Evolutionary conservation across 2,113 vertebrate genomes (phyloP).

Genomic region (Zootoca vivipara): DNA sequence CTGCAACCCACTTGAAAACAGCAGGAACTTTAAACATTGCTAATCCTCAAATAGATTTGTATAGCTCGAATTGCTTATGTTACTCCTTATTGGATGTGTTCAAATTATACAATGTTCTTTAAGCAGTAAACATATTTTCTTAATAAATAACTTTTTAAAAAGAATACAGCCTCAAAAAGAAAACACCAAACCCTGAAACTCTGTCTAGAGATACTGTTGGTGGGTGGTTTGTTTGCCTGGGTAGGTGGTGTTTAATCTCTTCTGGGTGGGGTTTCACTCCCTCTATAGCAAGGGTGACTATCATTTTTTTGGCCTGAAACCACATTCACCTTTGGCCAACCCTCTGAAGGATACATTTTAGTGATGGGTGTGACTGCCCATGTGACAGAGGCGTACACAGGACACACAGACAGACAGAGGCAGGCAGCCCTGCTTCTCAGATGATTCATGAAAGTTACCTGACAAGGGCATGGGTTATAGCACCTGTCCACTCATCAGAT

Average conservation of each 20-base stretch:
- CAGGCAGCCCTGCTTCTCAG: no score
- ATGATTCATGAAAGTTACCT: no score
- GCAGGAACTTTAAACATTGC: slow-evolving; percentile 69
- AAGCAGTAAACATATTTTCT: slow-evolving; percentile 68
- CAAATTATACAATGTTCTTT: slow-evolving; percentile 70
- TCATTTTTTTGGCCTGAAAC: no score
- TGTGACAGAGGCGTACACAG: no score
- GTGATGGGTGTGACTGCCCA: neutral
- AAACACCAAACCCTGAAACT: neutral
- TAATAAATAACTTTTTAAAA: slow-evolving; percentile 46
- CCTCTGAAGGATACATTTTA: neutral
- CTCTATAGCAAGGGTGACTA: no score
- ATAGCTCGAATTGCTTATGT: slow-evolving; percentile 53
- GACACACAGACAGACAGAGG: no score
- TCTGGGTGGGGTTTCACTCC: neutral
- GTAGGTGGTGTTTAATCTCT: neutral
- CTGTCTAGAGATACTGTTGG: neutral
- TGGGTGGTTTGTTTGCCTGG: neutral
- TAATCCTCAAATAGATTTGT: slow-evolving; percentile 72
- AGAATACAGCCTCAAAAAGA: slow-evolving; percentile 48
- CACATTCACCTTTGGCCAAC: no score
- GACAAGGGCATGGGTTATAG: no score
- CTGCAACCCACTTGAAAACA: slow-evolving; percentile 68
- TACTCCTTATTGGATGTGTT: slow-evolving; percentile 67
- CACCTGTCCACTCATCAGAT: no score